Base-by-base conservation (phyloP, 1,140 invertebrate species). In the Trachymyrmex septentrionalis region DNA sequence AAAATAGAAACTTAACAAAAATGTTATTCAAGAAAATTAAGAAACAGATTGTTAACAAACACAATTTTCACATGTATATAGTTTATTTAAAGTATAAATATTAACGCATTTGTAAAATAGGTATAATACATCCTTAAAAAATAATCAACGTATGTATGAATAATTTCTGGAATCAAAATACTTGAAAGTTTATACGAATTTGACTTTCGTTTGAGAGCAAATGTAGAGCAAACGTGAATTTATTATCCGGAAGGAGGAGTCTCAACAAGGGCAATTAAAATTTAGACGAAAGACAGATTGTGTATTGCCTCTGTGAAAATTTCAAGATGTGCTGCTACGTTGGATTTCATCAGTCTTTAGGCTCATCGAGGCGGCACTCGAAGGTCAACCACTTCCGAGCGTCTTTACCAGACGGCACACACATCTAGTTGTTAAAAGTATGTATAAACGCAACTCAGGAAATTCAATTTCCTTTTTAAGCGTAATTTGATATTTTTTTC, bases 371-470 rank as follows among this genome's bases (percentile, higher is more conserved):
- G 34, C 55, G 0, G 24, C 66, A 34, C 24, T 76, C 38, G 77
- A 88, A 88, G 71, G 77, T 21, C 55, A 88, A 84, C 71, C 59
- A 63, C 67, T 87, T 27, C 34, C 24, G 5, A 55, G 34, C 34
- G 34, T 55, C 24, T 59, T 4, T 10, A n/a, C 16, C n/a, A n/a
- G n/a, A n/a, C n/a, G 21, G n/a, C 21, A 63, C 63, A 30, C 16
- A 27, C 14, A 44, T 38, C 21, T 38, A 24, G 7, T 34, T 76
- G 21, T 75, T 55, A 67, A 85, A 50, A 75, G 21, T 38, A 14
- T 14, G 3, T 19, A 53, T 34, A 72, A 53, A 44, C 9, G 44
- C 57, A 63, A 24, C 4, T 21, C 44, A 24, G n/a, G 44, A 48
- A 10, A 50, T 69, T 57, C 19, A 67, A 61, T 21, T 24, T 44